phyloP scores from a whole-genome alignment of 1,140 invertebrate species.

The Cyrtorhinus lividipennis region DNA sequence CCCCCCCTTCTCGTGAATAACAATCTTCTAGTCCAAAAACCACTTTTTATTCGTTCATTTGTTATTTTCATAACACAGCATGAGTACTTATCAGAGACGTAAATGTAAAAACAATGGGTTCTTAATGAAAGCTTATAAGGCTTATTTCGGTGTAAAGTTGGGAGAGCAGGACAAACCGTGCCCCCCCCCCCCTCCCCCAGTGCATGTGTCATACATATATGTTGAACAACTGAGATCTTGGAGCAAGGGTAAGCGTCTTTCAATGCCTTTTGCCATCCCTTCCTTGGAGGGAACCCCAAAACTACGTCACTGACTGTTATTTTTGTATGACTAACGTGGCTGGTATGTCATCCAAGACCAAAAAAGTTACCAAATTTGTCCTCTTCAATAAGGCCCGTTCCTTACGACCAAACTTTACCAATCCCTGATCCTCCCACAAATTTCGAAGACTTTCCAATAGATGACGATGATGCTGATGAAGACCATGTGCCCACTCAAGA shows the following conservation, averaged over 20 bases:
- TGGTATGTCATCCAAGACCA: slow-evolving; percentile 9
- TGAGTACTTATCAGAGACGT: too few species aligned
- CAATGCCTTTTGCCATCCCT: slow-evolving; percentile 15
- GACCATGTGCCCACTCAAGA: too few species aligned
- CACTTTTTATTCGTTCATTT: too few species aligned
- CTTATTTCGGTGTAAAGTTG: slow-evolving; percentile 22
- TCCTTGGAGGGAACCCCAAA: slow-evolving; percentile 19
- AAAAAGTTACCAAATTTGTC: slow-evolving; percentile 12
- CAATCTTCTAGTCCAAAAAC: too few species aligned
- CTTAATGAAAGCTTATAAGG: background rate
- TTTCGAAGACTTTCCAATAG: background rate
- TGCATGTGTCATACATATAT: slow-evolving; percentile 16
- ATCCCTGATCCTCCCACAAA: background rate
- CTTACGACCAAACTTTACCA: background rate
- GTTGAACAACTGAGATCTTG: slow-evolving; percentile 13
- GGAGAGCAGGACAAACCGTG: slow-evolving; percentile 25
- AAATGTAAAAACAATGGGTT: too few species aligned
- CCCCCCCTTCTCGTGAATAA: too few species aligned
- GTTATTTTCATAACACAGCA: too few species aligned
- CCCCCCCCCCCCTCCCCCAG: slow-evolving; percentile 10
- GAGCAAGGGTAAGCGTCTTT: slow-evolving; percentile 13
- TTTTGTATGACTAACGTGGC: slow-evolving; percentile 13
- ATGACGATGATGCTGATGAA: too few species aligned
- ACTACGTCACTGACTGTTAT: slow-evolving; percentile 16
- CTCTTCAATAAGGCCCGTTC: slow-evolving; percentile 5